Conservation (phyloP, 2,797 vertebrate species). For the Chloroceryle inda region DNA sequence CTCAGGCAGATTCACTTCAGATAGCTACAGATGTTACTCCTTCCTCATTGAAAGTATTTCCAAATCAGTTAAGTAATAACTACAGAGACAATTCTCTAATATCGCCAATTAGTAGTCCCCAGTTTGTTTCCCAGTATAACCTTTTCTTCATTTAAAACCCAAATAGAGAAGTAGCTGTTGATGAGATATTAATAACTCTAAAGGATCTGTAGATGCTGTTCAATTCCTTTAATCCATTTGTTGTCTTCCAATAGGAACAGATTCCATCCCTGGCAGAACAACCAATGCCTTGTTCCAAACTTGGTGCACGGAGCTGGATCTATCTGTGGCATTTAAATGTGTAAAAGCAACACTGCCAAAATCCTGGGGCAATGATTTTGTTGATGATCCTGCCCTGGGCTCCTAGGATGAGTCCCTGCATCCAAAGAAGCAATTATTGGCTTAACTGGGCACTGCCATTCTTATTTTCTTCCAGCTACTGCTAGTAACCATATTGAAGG, state of each 20-base stretch:
- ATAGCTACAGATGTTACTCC: not conserved
- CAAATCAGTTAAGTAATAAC: not conserved
- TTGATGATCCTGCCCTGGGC: not conserved
- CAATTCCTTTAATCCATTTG: not conserved
- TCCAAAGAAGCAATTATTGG: not conserved
- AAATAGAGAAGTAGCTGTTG: not conserved
- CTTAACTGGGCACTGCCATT: not conserved
- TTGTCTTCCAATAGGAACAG: not conserved
- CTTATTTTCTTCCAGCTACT: not conserved
- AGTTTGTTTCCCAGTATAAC: not conserved
- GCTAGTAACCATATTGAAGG: not conserved
- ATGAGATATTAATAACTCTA: not conserved
- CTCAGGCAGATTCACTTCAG: not conserved
- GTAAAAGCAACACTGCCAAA: not conserved
- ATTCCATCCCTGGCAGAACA: not conserved
- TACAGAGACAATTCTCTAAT: not conserved
- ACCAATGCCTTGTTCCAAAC: not conserved
- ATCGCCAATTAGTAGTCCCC: not conserved
- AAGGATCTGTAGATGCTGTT: not conserved
- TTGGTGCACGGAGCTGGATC: rapidly evolving
- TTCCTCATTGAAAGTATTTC: not conserved
- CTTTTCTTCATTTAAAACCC: not conserved
- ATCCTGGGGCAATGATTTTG: not conserved
- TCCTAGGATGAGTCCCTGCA: not conserved
- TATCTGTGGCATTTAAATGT: not conserved